Evolutionary conservation across 2,113 vertebrate species (phyloP).

Genomic region (Phaetusa simplex): DNA sequence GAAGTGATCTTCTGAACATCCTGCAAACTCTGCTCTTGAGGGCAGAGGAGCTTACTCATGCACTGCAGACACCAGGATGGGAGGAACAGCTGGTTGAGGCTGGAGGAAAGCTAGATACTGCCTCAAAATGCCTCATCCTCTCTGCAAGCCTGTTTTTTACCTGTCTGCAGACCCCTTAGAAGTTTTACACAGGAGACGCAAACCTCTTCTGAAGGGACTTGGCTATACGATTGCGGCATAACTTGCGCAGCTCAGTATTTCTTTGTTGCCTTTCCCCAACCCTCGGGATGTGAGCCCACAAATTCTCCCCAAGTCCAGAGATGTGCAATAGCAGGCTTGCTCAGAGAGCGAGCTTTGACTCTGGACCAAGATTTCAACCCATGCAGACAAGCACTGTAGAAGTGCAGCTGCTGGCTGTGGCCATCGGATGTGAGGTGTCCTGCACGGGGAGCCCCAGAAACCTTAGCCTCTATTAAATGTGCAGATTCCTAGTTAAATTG

Average conservation of each 20-base stretch:
- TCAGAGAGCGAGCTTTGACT: background rate
- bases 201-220: background rate
- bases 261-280: background rate
- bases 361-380: background rate
- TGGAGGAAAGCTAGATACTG: background rate
- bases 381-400: background rate
- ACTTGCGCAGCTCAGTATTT: background rate
- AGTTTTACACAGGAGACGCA: background rate
- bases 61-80: background rate
- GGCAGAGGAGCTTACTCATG: background rate
- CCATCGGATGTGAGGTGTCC: background rate
- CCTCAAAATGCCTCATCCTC: background rate
- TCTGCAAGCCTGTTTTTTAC: background rate
- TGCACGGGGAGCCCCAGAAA: background rate
- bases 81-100: background rate
- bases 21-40: background rate
- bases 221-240: background rate
- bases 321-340: rapidly evolving
- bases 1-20: background rate
- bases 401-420: background rate
- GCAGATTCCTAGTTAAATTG: background rate
- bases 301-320: background rate
- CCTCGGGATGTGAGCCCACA: background rate
- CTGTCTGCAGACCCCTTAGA: background rate
- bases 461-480: background rate